phyloP scores from a whole-genome alignment of 2,888 invertebrate genomes.

The Perithous albicinctus region DNA sequence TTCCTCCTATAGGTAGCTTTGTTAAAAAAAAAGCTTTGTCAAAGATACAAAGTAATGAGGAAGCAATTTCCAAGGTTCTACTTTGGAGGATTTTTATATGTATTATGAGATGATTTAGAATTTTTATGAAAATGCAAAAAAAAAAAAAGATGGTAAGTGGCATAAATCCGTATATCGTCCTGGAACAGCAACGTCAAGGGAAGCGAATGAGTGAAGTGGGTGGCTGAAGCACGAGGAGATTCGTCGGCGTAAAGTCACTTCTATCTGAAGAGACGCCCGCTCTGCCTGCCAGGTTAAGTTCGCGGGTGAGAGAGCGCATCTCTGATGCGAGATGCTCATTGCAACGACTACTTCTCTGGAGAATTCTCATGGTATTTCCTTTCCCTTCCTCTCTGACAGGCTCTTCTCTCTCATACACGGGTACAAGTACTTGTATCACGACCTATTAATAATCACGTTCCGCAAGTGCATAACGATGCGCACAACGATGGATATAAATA shows the following conservation, averaged over 20 bases:
- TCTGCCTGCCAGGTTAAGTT: constrained; percentile 31
- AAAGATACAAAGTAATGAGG: too few species aligned
- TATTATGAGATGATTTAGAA: too few species aligned
- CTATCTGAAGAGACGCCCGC: constrained; percentile 14
- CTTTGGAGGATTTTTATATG: too few species aligned
- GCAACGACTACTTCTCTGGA: constrained; percentile 38
- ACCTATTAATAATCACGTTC: constrained; percentile 41
- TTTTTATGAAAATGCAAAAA: too few species aligned
- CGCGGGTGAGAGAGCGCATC: constrained; percentile 38
- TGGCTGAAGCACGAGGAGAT: constrained; percentile 22
- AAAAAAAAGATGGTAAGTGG: constrained; percentile 22
- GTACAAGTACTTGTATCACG: constrained; percentile 20
- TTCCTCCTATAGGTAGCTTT: too few species aligned
- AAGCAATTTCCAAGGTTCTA: too few species aligned
- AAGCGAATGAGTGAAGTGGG: neutral
- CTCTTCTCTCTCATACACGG: neutral
- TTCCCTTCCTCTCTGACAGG: constrained; percentile 3
- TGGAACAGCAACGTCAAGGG: constrained; percentile 4
- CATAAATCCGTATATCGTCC: neutral
- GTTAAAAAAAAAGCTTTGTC: too few species aligned
- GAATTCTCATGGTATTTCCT: constrained; percentile 42
- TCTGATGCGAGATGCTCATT: constrained; percentile 42
- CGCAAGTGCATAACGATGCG: constrained; percentile 3
- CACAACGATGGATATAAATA: constrained; percentile 1
- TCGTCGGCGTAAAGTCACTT: constrained; percentile 31